Evolutionary conservation across 2,797 vertebrate genomes (phyloP).

Genomic region (Labroides dimidiatus): DNA sequence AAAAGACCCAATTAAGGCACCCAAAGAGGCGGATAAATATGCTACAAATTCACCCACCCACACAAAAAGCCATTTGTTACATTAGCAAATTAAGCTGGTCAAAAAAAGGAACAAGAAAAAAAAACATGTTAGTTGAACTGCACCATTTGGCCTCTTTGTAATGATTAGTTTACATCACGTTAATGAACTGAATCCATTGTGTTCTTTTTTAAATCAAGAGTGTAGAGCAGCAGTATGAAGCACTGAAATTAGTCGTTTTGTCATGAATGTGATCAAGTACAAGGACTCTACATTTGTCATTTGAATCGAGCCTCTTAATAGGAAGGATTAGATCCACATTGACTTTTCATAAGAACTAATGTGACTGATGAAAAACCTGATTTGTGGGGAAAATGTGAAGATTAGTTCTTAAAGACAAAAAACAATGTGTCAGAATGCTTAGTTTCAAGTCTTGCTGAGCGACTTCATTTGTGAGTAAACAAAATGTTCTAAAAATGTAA

Average conservation of each 20-base stretch:
- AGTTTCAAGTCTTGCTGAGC: too few species aligned
- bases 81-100: slow-evolving; percentile 25
- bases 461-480: too few species aligned
- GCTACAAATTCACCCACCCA: slow-evolving; percentile 27
- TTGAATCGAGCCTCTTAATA: neutral
- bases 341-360: too few species aligned
- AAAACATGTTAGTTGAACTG: slow-evolving; percentile 2
- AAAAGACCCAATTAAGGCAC: slow-evolving; percentile 42
- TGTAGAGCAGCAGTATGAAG: neutral
- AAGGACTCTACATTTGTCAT: slow-evolving; percentile 9
- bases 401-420: too few species aligned
- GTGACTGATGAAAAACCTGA: too few species aligned
- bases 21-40: slow-evolving; percentile 35
- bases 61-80: slow-evolving; percentile 30
- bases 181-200: slow-evolving; percentile 9
- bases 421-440: too few species aligned
- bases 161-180: slow-evolving; percentile 27
- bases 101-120: slow-evolving; percentile 16
- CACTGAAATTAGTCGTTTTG: neutral
- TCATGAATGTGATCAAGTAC: slow-evolving; percentile 10
- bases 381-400: too few species aligned
- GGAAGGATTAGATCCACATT: too few species aligned
- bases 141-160: slow-evolving; percentile 15
- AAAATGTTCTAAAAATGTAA: too few species aligned
- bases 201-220: slow-evolving; percentile 6